A percentile compares a stretch with the other conserved stretches of the same genome.
Evolutionary conservation across 2,888 invertebrate species (phyloP).

Genomic region (Spialia ferax): DNA sequence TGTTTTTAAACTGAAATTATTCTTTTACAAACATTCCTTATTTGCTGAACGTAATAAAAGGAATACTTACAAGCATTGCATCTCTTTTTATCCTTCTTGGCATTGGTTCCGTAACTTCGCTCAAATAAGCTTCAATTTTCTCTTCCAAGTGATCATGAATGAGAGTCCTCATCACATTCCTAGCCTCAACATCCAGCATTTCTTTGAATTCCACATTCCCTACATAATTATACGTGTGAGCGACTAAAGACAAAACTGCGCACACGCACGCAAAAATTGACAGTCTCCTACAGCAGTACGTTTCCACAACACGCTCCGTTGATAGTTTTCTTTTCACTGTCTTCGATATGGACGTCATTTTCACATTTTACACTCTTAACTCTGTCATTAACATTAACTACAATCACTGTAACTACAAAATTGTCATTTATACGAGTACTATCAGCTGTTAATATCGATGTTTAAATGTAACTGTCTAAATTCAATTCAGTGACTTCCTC

Average conservation of each 20-base stretch:
- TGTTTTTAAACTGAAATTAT: no score
- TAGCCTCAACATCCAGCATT: conserved; percentile 56
- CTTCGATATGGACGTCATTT: conserved; percentile 33
- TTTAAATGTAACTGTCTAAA: background rate
- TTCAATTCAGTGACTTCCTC: conserved; percentile 5
- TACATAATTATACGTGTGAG: conserved; percentile 70
- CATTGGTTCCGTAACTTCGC: conserved; percentile 55
- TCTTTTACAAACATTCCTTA: no score
- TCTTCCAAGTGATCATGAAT: conserved; percentile 67
- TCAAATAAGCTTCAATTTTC: conserved; percentile 65
- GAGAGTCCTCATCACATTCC: conserved; percentile 55
- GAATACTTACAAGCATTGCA: conserved; percentile 76
- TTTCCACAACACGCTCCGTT: conserved; percentile 48
- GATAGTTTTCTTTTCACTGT: conserved; percentile 48
- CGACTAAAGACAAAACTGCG: conserved; percentile 68
- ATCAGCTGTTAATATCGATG: background rate
- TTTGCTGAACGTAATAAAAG: no score
- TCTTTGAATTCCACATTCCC: conserved; percentile 50
- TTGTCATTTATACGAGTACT: background rate
- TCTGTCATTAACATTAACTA: background rate
- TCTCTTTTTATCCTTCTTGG: conserved; percentile 66
- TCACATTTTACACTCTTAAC: conserved; percentile 34
- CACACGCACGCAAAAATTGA: conserved; percentile 71
- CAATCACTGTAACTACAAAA: background rate
- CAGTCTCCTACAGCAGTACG: conserved; percentile 64